A percentile compares a stretch with the other conserved stretches of the same genome.
Evolutionary conservation across 2,797 vertebrate genomes (phyloP).

Genomic region (Dromococcyx pavoninus): DNA sequence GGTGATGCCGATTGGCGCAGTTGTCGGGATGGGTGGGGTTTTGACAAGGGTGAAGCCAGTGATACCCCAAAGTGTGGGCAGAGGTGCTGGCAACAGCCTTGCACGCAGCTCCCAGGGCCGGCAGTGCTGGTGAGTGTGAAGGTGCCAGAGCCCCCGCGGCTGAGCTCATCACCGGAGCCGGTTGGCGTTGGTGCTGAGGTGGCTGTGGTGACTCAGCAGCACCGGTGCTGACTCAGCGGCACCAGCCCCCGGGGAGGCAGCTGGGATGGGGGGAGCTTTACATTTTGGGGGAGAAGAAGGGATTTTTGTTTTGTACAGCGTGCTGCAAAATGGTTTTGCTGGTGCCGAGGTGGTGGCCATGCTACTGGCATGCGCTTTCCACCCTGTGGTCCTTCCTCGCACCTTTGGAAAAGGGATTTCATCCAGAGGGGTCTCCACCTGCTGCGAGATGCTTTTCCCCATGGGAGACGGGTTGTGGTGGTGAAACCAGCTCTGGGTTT

Average conservation of each 20-base stretch:
- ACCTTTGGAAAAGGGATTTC: neutral
- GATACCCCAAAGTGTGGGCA: neutral
- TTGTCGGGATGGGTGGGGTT: neutral
- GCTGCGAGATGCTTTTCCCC: neutral
- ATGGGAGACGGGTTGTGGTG: rapidly evolving
- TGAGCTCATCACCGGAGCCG: slow-evolving; percentile 21
- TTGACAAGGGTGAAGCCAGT: neutral
- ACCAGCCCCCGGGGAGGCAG: neutral
- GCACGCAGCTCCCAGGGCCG: rapidly evolving
- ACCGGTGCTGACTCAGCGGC: slow-evolving; percentile 17
- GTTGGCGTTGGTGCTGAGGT: slow-evolving; percentile 14
- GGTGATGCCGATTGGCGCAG: rapidly evolving
- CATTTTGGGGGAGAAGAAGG: neutral
- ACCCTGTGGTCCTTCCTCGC: rapidly evolving
- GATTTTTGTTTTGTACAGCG: rapidly evolving
- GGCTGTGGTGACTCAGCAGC: slow-evolving; percentile 41
- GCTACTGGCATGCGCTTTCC: rapidly evolving
- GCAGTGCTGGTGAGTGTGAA: neutral
- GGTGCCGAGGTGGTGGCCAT: rapidly evolving
- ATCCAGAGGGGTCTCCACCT: neutral
- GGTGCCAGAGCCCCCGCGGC: slow-evolving; percentile 17
- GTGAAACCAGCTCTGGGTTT: neutral
- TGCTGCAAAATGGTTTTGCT: neutral
- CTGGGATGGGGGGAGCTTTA: neutral
- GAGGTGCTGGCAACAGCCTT: neutral